Base-by-base conservation (phyloP, 2,888 invertebrate genomes). In the Meiosimyza decipiens region DNA sequence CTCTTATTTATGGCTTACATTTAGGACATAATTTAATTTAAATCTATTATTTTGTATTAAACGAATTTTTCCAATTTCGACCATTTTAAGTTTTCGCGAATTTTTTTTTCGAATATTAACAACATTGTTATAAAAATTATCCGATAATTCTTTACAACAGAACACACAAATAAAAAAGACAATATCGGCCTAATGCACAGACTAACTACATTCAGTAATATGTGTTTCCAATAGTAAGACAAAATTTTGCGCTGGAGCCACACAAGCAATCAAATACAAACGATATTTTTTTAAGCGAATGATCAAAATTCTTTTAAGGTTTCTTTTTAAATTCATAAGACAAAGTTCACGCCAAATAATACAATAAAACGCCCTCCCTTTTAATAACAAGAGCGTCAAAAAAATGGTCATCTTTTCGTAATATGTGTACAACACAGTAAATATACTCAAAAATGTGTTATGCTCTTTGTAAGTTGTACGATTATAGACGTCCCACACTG, bases 401-500 rank as follows among this genome's bases (percentile, higher is more conserved):
- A 11, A 18, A 9, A 22, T 28, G 2, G 28, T 28, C 28, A 28
- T 28, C 28, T 28, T 28, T 28, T 28, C 28, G 28, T 28, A 28
- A 28, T 22, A 22, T 12, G 28, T 28, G 16, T 4, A 11, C 9
- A 6, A 28, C 57, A 57, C 11, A 18, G 18, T 22, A 55, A 13
- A 28, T 28, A 28, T 3, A 28, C 16, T 57, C 13, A 57, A 57
- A 28, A 18, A 28, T 5, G n/a, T 11, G 18, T 16, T 13, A 28
- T 57, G 18, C 18, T 57, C 28, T 57, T 6, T 2, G 6, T 15
- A 13, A 57, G 57, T 5, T 28, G 33, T 4, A 7, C 47, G 40
- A 13, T 70, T 55, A 70, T 49, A 70, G 54, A 60, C 87, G 82
- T 79, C 94, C 91, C 81, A 94, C 91, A 82, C 91, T 90, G 80